phyloP scores from a whole-genome alignment of 2,888 invertebrate species.

The Drosophila lutescens region DNA sequence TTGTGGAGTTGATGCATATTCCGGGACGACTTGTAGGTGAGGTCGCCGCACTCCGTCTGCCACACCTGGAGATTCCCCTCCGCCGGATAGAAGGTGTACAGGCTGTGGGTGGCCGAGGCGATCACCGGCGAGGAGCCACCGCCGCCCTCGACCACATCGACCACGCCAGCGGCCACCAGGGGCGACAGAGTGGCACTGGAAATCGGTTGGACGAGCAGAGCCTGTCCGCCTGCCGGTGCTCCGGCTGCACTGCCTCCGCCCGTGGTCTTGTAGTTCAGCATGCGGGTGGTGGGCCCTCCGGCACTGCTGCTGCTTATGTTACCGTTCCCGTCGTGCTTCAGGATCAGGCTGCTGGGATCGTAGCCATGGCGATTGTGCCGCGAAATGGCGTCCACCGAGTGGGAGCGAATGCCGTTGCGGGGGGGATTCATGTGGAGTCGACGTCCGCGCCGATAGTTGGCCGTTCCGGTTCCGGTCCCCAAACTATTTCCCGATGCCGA shows the following conservation, averaged over 20 bases:
- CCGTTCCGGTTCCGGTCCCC: constrained; percentile 30
- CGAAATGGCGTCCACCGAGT: constrained; percentile 84
- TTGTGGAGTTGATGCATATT: constrained; percentile 83
- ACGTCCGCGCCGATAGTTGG: constrained; percentile 79
- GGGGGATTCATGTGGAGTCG: constrained; percentile 61
- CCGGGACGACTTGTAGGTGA: constrained; percentile 84
- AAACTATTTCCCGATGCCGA: constrained; percentile 45
- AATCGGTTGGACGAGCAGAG: constrained; percentile 81
- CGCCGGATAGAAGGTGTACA: constrained; percentile 84
- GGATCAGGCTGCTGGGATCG: constrained; percentile 81
- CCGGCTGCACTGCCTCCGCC: constrained; percentile 45
- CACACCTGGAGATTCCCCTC: constrained; percentile 84
- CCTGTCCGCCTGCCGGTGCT: constrained; percentile 69
- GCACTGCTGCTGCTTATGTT: constrained; percentile 61
- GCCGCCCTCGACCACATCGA: constrained; percentile 71
- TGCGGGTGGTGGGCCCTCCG: constrained; percentile 63
- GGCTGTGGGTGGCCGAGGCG: constrained; percentile 83
- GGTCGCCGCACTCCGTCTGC: constrained; percentile 84
- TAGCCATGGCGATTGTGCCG: constrained; percentile 76
- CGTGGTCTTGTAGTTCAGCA: constrained; percentile 81
- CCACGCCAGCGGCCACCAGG: constrained; percentile 71
- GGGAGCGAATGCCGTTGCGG: constrained; percentile 79
- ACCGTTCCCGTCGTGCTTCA: constrained; percentile 81
- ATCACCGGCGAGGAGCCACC: constrained; percentile 81
- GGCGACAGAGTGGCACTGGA: constrained; percentile 81